phyloP scores from a whole-genome alignment of 2,797 vertebrate species.

The Mormyrus hasselquistii region DNA sequence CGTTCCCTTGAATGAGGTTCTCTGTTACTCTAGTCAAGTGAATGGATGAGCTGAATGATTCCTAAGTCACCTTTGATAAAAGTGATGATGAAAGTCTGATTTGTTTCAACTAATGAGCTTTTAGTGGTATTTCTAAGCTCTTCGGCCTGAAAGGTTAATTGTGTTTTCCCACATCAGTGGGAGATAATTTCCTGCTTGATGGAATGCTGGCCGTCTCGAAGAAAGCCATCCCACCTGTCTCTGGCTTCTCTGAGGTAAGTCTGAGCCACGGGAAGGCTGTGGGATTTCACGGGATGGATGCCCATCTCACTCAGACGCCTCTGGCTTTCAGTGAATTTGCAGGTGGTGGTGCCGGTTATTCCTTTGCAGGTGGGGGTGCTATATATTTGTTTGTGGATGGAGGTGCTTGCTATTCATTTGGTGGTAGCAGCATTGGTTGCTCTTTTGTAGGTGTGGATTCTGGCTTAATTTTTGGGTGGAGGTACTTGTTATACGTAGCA shows the following conservation, averaged over 20 bases:
- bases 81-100: neutral
- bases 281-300: neutral
- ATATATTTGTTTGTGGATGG: neutral
- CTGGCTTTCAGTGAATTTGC: neutral
- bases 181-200: neutral
- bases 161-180: neutral
- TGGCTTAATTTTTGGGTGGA: no score
- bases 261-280: neutral
- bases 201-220: neutral
- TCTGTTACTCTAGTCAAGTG: neutral
- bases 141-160: neutral
- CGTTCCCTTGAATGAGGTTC: neutral
- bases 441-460: no score
- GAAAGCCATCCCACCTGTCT: neutral
- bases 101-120: neutral
- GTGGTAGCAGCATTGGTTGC: no score
- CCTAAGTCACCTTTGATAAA: neutral
- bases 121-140: neutral
- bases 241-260: neutral
- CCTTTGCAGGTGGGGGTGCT: neutral
- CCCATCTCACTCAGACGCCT: neutral
- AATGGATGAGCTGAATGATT: neutral
- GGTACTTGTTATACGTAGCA: no score
- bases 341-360: neutral
- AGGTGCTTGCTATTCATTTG: neutral